These are phyloP conservation scores for Fundulus diaphanus DNA, from an alignment of 2,797 vertebrate species.

Conservation along the genomic window DNA sequence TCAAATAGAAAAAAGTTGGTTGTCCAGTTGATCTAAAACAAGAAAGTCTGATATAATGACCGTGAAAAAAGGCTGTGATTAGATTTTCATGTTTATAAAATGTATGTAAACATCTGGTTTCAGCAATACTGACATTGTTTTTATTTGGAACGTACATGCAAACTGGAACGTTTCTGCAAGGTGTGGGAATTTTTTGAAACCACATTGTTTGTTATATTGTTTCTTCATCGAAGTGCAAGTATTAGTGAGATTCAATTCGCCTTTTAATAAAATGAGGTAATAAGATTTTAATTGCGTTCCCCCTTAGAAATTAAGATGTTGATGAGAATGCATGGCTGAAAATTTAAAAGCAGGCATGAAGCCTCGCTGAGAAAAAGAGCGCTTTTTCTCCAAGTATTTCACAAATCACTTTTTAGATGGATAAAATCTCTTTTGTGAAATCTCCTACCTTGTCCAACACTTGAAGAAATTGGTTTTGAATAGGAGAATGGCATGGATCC, in stretches of 20 bases:
- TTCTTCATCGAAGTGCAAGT: slow-evolving; percentile 17
- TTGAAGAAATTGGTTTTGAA: slow-evolving; percentile 68
- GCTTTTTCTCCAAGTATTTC: slow-evolving; percentile 48
- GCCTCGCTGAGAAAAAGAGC: slow-evolving; percentile 43
- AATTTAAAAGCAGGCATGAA: slow-evolving; percentile 41
- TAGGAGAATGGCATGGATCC: slow-evolving; percentile 51
- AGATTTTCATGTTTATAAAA: neutral
- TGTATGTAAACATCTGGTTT: neutral
- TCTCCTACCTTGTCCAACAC: slow-evolving; percentile 53
- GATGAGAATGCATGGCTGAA: slow-evolving; percentile 44
- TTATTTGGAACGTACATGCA: neutral
- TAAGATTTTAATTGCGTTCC: slow-evolving; percentile 43
- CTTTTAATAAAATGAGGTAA: slow-evolving; percentile 9
- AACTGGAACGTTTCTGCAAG: neutral
- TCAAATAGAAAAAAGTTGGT: no score
- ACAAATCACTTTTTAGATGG: slow-evolving; percentile 69
- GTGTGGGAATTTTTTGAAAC: neutral
- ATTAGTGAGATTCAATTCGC: slow-evolving; percentile 12
- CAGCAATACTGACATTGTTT: neutral
- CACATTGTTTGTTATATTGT: neutral
- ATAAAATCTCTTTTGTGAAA: slow-evolving; percentile 66
- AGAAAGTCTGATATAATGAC: no score
- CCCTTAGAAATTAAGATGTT: slow-evolving; percentile 49
- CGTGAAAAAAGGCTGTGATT: neutral
- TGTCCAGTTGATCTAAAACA: neutral